Base-by-base conservation (phyloP, 2,113 vertebrate genomes). In the Seriola dumerili region DNA sequence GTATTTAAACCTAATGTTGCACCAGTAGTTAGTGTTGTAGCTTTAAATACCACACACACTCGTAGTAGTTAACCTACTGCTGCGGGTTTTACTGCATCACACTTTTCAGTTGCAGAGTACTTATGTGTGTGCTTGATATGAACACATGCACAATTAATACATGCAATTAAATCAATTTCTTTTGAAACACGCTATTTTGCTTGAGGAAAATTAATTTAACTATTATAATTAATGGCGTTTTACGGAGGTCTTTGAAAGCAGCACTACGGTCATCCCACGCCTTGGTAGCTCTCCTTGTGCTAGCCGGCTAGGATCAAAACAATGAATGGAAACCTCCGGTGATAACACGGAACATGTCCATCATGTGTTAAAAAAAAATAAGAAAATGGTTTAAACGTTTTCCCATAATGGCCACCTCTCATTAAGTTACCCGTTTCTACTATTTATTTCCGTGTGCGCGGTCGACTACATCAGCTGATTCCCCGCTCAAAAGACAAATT, bases 401-500 rank as follows among this genome's bases (percentile, higher is more conserved):
- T 71, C 12, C 25, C 57, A 61, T 9, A 54, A 52, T 68, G 65
- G 25, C 38, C 5, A 23, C 34, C 14, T 16, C 16, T 50, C 21
- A 16, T 77, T 14, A n/a, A 32, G 19, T 40, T 13, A 34, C 42
- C 1, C 1, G 17, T 67, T 67, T 64, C 29, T 65, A 54, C 40
- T 84, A 19, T 10, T 10, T 10, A 42, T 65, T 50, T 19, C 23
- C 17, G 25, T 46, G 48, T 42, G 14, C 7, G 12, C 32, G 5
- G 8, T n/a, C 8, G 61, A 38, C 62, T 16, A 29, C 59, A 76
- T 36, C 72, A 84, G 70, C 68, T 77, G 70, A 57, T 55, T 80
- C 71, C 76, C 46, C 87, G 87, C 82, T 92, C 64, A 87, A 87
- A 88, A 77, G 5, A 76, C 64, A 78, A 59, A 83, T 68, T n/a